Evolutionary conservation across 2,113 vertebrate genomes (phyloP).

Genomic region (Nanorana parkeri): DNA sequence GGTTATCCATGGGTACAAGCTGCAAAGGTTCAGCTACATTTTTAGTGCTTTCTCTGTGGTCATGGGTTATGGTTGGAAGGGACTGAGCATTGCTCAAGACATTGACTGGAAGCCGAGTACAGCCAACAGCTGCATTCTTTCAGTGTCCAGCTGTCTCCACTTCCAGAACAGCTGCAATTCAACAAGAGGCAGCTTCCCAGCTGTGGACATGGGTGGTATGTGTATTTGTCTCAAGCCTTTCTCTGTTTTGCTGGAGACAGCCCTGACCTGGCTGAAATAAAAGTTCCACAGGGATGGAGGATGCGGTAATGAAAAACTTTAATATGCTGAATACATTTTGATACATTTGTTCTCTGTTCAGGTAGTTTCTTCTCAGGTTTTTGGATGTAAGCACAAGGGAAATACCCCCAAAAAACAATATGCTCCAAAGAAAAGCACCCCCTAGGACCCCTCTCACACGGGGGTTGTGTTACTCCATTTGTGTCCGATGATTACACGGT

Average conservation of each 20-base stretch:
- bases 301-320: no score
- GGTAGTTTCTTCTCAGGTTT: no score
- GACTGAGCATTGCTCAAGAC: slow-evolving; percentile 6
- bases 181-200: slow-evolving; percentile 5
- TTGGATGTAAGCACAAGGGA: no score
- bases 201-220: slow-evolving; percentile 22
- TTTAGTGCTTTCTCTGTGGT: slow-evolving; percentile 4
- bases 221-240: neutral
- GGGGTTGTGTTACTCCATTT: no score
- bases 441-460: no score
- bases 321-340: no score
- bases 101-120: neutral
- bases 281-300: no score
- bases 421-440: no score
- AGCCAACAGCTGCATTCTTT: slow-evolving; percentile 44
- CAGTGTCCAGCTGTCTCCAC: slow-evolving; percentile 35
- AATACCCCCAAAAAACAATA: no score
- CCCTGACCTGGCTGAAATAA: slow-evolving; percentile 2
- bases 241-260: neutral
- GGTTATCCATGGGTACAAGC: slow-evolving; percentile 19
- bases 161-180: slow-evolving; percentile 45
- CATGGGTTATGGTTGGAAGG: slow-evolving; percentile 1
- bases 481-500: no score
- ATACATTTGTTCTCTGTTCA: no score
- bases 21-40: slow-evolving; percentile 7